Conservation (phyloP, 2,888 invertebrate species). For the Crematogaster levior region DNA sequence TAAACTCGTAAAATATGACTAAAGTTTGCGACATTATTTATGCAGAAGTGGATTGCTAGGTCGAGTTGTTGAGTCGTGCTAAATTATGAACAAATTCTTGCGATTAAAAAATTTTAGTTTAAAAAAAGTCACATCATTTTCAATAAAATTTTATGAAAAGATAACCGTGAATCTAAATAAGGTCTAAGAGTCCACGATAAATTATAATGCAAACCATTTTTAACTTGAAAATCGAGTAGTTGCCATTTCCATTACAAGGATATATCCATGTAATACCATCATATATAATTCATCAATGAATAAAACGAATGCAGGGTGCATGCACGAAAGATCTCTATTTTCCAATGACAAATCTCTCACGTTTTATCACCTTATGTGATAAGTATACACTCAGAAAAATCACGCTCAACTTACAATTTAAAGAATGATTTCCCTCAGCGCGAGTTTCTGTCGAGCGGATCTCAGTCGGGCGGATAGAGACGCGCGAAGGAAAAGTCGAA, state of each 20-base stretch:
- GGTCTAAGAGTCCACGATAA: not conserved
- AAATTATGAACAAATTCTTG: not conserved
- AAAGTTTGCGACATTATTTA: slow-evolving; percentile 28
- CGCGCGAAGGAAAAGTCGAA: slow-evolving; percentile 61
- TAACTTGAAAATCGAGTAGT: not conserved
- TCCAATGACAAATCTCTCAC: slow-evolving; percentile 58
- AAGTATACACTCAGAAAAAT: slow-evolving; percentile 50
- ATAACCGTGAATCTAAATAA: not conserved
- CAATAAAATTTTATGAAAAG: not conserved
- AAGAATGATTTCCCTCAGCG: slow-evolving; percentile 68
- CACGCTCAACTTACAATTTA: slow-evolving; percentile 58
- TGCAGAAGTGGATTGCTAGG: not conserved
- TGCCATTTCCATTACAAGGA: not conserved
- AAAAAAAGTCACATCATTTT: not conserved
- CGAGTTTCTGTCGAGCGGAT: slow-evolving; percentile 61
- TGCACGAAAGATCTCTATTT: slow-evolving; percentile 45
- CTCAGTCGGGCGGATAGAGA: slow-evolving; percentile 16
- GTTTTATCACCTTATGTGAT: slow-evolving; percentile 59
- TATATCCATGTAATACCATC: slow-evolving; percentile 19
- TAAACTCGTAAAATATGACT: slow-evolving; percentile 3
- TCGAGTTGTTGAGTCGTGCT: not conserved
- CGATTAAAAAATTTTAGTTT: not conserved
- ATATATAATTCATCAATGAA: slow-evolving; percentile 49
- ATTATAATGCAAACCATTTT: not conserved
- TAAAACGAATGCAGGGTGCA: not conserved